Base-by-base conservation (phyloP, 1,140 invertebrate species). In the Cydia fagiglandana region DNA sequence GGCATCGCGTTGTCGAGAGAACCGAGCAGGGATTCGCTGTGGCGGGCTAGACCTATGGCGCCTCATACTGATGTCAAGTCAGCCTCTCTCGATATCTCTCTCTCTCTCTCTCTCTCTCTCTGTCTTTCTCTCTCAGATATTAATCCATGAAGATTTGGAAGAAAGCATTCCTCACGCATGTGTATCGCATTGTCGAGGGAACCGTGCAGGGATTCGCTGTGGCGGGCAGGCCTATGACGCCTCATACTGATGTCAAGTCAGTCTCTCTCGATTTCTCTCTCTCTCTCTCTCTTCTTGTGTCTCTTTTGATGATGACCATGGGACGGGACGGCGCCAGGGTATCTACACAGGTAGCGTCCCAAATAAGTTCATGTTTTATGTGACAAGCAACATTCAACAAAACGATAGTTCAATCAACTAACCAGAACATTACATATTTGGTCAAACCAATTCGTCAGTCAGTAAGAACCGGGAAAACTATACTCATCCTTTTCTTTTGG, bases 1-100 rank as follows among this genome's bases (percentile, higher is more conserved):
- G 91, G 91, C 10, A 90, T 92, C 80, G 77, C 82, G 61, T 76
- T 91, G 77, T 91, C 91, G 24, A 82, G 88, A n/a, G 90, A 92
- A 78, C 89, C 89, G n/a, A 92, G 91, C 77, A 84, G 79, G 30
- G 89, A 91, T 79, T 91, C 88, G n/a, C 82, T 92, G 47, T 78
- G 91, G 30, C 83, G 86, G 50, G 81, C 83, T 4, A 82, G 90
- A 68, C 90, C 90, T 3, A 80, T 81, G 20, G 86, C 82, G 1
- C 88, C 88, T 6, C 86, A 88, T 0, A 80, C 86, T 6, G 89
- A 91, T 75, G 81, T 80, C 53, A 91, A 89, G 90, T 90, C 82
- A 83, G 76, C 0, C 24, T 12, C 5, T 30, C 64, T 45, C 41
- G 10, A 0, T 34, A 2, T 34, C 30, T 34, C 30, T 34, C 4